phyloP scores from a whole-genome alignment of 2,113 vertebrate species.

The Albula glossodonta region DNA sequence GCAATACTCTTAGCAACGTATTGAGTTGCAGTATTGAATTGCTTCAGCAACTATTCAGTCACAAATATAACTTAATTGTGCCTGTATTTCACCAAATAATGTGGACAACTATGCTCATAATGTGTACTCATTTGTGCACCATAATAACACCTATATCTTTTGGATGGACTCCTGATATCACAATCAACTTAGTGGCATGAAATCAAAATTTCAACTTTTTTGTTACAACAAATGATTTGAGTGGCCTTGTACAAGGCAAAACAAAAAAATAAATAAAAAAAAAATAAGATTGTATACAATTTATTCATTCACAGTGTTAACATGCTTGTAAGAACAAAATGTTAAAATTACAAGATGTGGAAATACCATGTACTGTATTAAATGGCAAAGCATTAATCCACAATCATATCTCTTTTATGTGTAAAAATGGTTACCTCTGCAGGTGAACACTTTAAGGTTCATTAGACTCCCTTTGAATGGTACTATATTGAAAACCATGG shows the following conservation, averaged over 20 bases:
- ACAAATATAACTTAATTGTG: background rate
- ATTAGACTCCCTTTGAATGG: background rate
- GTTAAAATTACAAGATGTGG: too few relatives aligned
- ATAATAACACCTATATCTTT: background rate
- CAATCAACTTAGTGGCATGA: background rate
- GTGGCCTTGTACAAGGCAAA: too few relatives aligned
- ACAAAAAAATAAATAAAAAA: background rate
- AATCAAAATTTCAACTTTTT: too few relatives aligned
- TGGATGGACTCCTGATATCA: background rate
- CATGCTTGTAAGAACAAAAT: background rate
- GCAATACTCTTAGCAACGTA: background rate
- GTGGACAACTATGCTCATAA: background rate
- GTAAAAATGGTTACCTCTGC: too few relatives aligned
- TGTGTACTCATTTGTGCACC: background rate
- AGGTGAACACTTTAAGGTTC: background rate
- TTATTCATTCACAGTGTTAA: too few relatives aligned
- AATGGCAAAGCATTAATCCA: too few relatives aligned
- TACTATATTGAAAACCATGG: too few relatives aligned
- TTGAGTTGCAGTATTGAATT: background rate
- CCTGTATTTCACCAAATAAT: background rate
- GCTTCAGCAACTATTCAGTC: background rate
- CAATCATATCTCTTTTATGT: too few relatives aligned
- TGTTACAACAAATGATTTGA: too few relatives aligned
- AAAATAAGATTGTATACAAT: background rate
- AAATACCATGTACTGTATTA: too few relatives aligned